A percentile compares a stretch with the other conserved stretches of the same genome.
phyloP scores from a whole-genome alignment of 1,140 invertebrate genomes.

The Diprion similis region DNA sequence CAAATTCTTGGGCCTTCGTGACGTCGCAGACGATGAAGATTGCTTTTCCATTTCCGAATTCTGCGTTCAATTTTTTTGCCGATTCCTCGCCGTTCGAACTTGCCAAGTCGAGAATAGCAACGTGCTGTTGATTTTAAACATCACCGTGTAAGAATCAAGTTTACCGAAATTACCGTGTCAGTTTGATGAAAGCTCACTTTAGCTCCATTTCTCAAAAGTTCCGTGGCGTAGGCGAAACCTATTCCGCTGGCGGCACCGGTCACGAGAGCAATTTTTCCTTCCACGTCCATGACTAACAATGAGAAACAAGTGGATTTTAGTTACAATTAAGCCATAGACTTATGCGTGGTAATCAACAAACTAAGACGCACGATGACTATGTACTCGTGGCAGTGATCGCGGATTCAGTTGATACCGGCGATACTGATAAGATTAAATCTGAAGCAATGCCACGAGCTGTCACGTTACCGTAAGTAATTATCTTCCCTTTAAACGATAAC shows the following conservation, averaged over 20 bases:
- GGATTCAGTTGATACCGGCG: too few relatives aligned
- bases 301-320: too few relatives aligned
- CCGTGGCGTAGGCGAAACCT: slow-evolving; percentile 42
- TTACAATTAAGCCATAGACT: too few relatives aligned
- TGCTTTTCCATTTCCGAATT: slow-evolving; percentile 32
- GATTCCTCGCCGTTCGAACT: slow-evolving; percentile 22
- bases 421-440: too few relatives aligned
- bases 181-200: slow-evolving; percentile 39
- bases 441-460: too few relatives aligned
- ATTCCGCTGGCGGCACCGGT: slow-evolving; percentile 56
- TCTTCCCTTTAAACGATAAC: too few relatives aligned
- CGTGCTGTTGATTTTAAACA: slow-evolving; percentile 8
- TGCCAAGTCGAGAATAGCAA: slow-evolving; percentile 31
- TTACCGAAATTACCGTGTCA: background rate
- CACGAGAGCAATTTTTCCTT: slow-evolving; percentile 48
- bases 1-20: slow-evolving; percentile 28
- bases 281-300: slow-evolving; percentile 18
- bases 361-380: too few relatives aligned
- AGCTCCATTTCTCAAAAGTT: slow-evolving; percentile 42
- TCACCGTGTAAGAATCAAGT: background rate
- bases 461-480: too few relatives aligned
- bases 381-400: too few relatives aligned
- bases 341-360: too few relatives aligned
- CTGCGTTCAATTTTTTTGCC: slow-evolving; percentile 23
- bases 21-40: slow-evolving; percentile 34